These are phyloP conservation scores for Hypercompe scribonia DNA, from an alignment of 2,888 invertebrate genomes.

Conservation along the genomic window DNA sequence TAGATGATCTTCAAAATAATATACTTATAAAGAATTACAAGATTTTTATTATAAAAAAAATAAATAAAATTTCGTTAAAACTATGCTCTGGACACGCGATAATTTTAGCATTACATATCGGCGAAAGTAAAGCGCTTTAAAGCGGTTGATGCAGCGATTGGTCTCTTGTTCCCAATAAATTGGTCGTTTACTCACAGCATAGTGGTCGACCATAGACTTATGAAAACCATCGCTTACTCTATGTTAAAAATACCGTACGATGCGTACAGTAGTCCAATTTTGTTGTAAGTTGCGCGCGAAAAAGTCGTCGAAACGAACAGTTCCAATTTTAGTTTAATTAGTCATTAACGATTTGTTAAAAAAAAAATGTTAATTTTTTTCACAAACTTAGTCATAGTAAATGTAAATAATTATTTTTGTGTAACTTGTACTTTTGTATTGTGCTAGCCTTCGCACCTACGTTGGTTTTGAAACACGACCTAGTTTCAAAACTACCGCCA, in stretches of 20 bases:
- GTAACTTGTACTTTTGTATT: slow-evolving; percentile 41
- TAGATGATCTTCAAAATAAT: not conserved
- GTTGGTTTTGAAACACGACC: slow-evolving; percentile 33
- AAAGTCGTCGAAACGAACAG: slow-evolving; percentile 37
- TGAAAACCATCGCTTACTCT: not conserved
- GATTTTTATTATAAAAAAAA: not conserved
- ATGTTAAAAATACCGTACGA: not conserved
- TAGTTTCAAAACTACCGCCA: slow-evolving; percentile 44
- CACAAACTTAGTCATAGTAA: slow-evolving; percentile 44
- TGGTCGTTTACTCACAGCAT: not conserved
- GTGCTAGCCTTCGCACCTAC: slow-evolving; percentile 60
- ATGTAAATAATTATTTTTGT: slow-evolving; percentile 48
- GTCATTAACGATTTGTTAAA: slow-evolving; percentile 48
- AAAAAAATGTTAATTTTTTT: slow-evolving; percentile 44
- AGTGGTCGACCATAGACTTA: not conserved
- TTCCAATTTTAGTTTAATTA: slow-evolving; percentile 40
- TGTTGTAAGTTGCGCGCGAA: slow-evolving; percentile 31
- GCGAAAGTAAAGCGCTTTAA: not conserved
- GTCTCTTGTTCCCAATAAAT: not conserved
- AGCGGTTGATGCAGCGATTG: not conserved
- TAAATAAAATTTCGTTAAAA: not conserved
- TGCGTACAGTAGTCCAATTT: not conserved
- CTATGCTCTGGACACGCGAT: not conserved
- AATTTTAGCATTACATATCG: not conserved
- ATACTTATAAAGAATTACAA: not conserved